A percentile compares a stretch with the other conserved stretches of the same genome.
Conservation (phyloP, 2,797 vertebrate species). For the Xyrichtys novacula region DNA sequence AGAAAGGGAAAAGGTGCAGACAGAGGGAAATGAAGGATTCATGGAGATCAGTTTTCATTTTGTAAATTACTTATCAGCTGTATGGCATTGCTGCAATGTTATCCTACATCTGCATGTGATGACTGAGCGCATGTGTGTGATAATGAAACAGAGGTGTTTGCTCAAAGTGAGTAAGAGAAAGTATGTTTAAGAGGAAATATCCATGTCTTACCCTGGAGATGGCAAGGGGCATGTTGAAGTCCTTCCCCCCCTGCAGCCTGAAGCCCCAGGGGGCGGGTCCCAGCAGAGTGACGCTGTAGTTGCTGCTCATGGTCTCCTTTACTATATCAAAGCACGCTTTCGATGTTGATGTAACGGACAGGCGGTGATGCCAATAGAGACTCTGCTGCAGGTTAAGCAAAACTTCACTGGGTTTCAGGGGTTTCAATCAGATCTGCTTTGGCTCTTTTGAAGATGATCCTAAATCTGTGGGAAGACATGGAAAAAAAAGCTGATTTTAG, state of each 20-base stretch:
- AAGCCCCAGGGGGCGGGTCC: slow-evolving; percentile 98
- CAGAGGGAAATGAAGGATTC: slow-evolving; percentile 9
- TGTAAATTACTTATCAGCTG: slow-evolving; percentile 49
- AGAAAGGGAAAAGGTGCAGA: slow-evolving; percentile 12
- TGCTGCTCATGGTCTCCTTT: slow-evolving; percentile 87
- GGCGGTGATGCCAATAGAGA: slow-evolving; percentile 27
- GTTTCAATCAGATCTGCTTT: background rate
- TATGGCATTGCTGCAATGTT: slow-evolving; percentile 45
- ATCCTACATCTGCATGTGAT: slow-evolving; percentile 37
- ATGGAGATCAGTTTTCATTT: slow-evolving; percentile 52
- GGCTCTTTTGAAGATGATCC: slow-evolving; percentile 16
- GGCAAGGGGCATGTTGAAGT: slow-evolving; percentile 97
- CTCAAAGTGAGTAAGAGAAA: background rate
- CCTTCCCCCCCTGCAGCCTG: slow-evolving; percentile 97
- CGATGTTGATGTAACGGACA: slow-evolving; percentile 28
- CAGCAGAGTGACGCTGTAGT: slow-evolving; percentile 91
- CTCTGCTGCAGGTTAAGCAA: slow-evolving; percentile 33
- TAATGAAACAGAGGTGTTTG: slow-evolving; percentile 14
- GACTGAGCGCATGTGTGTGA: slow-evolving; percentile 32
- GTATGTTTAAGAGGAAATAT: slow-evolving; percentile 15
- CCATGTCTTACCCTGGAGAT: slow-evolving; percentile 92
- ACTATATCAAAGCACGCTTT: slow-evolving; percentile 27
- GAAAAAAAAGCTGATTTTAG: slow-evolving; percentile 12
- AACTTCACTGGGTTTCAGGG: slow-evolving; percentile 20
- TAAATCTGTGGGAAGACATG: slow-evolving; percentile 50